Evolutionary conservation across 2,888 invertebrate genomes (phyloP).

Genomic region (Cheilosia scutellata): DNA sequence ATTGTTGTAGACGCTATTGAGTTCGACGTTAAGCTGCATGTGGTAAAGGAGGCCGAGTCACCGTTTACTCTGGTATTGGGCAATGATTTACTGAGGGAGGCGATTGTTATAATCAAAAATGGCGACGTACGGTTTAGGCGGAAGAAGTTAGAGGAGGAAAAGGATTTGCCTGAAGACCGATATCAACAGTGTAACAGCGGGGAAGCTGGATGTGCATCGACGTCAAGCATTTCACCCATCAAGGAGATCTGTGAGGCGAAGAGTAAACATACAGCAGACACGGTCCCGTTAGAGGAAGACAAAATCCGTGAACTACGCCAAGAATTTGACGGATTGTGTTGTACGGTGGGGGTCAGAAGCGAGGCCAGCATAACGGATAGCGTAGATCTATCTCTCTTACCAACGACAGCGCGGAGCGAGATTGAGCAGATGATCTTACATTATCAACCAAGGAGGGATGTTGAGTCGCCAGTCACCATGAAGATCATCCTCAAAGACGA

Average conservation of each 20-base stretch:
- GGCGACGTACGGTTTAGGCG: neutral
- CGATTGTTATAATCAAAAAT: neutral
- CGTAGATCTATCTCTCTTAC: neutral
- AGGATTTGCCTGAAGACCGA: neutral
- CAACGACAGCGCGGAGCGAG: too few species aligned
- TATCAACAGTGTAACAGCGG: neutral
- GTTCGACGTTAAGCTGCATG: neutral
- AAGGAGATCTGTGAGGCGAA: conserved; percentile 1
- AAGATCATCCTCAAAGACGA: too few species aligned
- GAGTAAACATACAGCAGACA: neutral
- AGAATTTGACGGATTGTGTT: neutral
- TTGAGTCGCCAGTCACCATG: too few species aligned
- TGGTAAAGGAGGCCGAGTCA: too few species aligned
- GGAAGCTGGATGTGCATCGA: neutral
- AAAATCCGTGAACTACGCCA: neutral
- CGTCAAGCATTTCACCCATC: neutral
- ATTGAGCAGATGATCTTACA: too few species aligned
- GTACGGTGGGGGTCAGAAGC: neutral
- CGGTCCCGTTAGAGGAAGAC: neutral
- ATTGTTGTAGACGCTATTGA: neutral
- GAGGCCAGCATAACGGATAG: neutral
- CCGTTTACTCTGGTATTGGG: conserved; percentile 3
- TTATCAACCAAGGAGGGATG: too few species aligned
- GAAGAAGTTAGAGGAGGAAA: neutral
- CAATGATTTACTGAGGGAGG: neutral